A percentile compares a stretch with the other conserved stretches of the same genome.
These are phyloP conservation scores for Bombycilla garrulus DNA, from an alignment of 2,113 vertebrate genomes.

Conservation along the genomic window DNA sequence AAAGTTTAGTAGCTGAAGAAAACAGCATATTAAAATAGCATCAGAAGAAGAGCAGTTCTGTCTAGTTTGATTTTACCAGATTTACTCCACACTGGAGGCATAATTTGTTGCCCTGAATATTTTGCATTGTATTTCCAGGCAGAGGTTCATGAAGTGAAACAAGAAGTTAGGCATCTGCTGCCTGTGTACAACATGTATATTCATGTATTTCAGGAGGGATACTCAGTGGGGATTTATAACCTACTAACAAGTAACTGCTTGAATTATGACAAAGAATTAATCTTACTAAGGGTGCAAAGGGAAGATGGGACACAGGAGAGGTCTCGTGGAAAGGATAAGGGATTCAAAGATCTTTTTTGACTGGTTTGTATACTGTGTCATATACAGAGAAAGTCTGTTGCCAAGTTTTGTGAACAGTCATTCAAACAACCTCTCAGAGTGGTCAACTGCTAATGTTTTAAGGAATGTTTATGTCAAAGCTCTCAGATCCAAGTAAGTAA, in stretches of 20 bases:
- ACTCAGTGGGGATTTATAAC: not conserved
- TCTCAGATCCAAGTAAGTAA: not conserved
- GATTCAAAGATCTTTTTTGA: not conserved
- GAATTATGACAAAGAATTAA: not conserved
- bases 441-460: not conserved
- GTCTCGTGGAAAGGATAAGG: not conserved
- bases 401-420: not conserved
- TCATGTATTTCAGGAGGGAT: not conserved
- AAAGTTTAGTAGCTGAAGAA: not conserved
- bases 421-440: not conserved
- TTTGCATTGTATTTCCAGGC: not conserved
- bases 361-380: not conserved
- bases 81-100: not conserved
- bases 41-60: not conserved
- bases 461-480: not conserved
- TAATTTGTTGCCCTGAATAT: not conserved
- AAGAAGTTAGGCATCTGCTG: not conserved
- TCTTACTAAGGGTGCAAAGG: not conserved
- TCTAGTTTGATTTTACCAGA: not conserved
- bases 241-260: not conserved
- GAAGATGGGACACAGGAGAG: not conserved
- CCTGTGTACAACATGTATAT: not conserved
- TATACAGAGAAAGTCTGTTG: not conserved
- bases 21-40: not conserved
- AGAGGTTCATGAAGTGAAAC: not conserved